A percentile compares a stretch with the other conserved stretches of the same genome.
These are phyloP conservation scores for Stratiomys singularior DNA, from an alignment of 2,888 invertebrate genomes.

Conservation along the genomic window DNA sequence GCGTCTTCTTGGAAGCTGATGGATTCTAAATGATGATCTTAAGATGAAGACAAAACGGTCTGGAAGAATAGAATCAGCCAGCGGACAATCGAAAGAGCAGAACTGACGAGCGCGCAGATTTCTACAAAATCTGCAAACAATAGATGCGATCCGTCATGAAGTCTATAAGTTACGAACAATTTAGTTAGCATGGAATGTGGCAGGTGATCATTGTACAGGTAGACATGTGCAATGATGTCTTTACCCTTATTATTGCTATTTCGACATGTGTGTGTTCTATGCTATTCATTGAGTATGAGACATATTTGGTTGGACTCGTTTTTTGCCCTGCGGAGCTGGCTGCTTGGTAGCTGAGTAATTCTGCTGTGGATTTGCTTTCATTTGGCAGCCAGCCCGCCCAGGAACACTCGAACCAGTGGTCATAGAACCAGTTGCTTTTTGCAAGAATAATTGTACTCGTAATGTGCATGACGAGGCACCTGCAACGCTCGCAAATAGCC, in stretches of 20 bases:
- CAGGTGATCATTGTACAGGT: slow-evolving; percentile 35
- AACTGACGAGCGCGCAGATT: background rate
- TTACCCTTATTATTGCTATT: slow-evolving; percentile 37
- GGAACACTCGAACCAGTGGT: background rate
- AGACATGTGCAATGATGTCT: slow-evolving; percentile 42
- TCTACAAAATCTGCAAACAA: slow-evolving; percentile 38
- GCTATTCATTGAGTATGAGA: slow-evolving; percentile 30
- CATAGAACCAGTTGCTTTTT: slow-evolving; percentile 6
- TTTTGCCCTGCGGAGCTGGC: background rate
- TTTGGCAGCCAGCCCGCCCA: background rate
- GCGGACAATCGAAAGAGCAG: background rate
- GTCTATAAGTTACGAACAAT: slow-evolving; percentile 49
- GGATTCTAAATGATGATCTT: slow-evolving; percentile 14
- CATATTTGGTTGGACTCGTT: background rate
- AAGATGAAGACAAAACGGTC: slow-evolving; percentile 21
- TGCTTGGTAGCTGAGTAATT: background rate
- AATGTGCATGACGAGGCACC: slow-evolving; percentile 9
- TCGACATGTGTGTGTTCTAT: slow-evolving; percentile 36
- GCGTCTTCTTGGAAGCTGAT: slow-evolving; percentile 16
- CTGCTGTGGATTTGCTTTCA: background rate
- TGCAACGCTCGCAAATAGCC: slow-evolving; percentile 12
- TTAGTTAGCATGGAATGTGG: slow-evolving; percentile 38
- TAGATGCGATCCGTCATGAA: slow-evolving; percentile 46
- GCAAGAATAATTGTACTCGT: background rate
- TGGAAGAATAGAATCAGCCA: background rate